phyloP scores from a whole-genome alignment of 1,140 invertebrate species.

The Teleopsis dalmanni region DNA sequence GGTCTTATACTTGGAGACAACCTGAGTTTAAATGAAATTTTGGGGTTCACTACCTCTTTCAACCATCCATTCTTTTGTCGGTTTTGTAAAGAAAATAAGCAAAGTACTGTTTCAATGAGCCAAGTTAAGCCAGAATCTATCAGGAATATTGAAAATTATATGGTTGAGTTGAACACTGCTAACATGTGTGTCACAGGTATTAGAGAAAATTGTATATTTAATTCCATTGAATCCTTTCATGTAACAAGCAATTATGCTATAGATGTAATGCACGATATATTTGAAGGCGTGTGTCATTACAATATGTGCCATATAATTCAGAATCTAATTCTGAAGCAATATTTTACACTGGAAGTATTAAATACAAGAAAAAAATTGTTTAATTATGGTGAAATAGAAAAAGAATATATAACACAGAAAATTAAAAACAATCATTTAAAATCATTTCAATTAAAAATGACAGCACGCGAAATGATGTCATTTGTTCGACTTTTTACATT shows the following conservation, averaged over 20 bases:
- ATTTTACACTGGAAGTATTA: slow-evolving; percentile 7
- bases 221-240: slow-evolving; percentile 23
- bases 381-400: not conserved
- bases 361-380: not conserved
- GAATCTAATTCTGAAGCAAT: slow-evolving; percentile 19
- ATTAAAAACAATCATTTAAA: not conserved
- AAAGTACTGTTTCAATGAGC: not conserved
- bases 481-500: not conserved
- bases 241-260: slow-evolving; percentile 20
- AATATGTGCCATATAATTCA: slow-evolving; percentile 21
- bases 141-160: slow-evolving; percentile 1
- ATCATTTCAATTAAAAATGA: not conserved
- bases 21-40: slow-evolving; percentile 28
- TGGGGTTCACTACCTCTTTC: slow-evolving; percentile 32
- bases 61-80: slow-evolving; percentile 22
- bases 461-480: not conserved
- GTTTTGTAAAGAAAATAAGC: slow-evolving; percentile 24
- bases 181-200: slow-evolving; percentile 17
- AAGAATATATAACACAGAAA: not conserved
- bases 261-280: slow-evolving; percentile 34
- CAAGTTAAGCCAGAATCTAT: not conserved
- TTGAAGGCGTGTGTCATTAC: slow-evolving; percentile 27
- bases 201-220: slow-evolving; percentile 17
- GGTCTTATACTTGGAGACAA: slow-evolving; percentile 34
- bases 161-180: slow-evolving; percentile 4